A percentile compares a stretch with the other conserved stretches of the same genome.
Evolutionary conservation across 2,113 vertebrate genomes (phyloP).

Genomic region (Pituophis catenifer): DNA sequence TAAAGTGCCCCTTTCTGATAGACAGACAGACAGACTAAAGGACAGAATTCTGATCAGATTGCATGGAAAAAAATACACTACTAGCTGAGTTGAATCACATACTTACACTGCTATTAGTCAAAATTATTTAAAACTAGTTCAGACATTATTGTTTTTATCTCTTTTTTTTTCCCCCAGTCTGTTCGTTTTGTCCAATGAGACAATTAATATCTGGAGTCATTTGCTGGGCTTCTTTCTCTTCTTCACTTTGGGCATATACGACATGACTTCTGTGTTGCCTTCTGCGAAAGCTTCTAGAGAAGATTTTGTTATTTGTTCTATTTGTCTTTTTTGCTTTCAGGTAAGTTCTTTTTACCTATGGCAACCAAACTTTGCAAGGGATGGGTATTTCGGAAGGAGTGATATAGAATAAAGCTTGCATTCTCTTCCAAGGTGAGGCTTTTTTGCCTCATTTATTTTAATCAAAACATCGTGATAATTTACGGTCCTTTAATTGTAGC

Average conservation of each 20-base stretch:
- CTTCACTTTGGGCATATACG: conserved; percentile 86
- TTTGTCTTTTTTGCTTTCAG: conserved; percentile 94
- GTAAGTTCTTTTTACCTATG: conserved; percentile 60
- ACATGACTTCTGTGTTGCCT: conserved; percentile 85
- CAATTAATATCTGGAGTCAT: conserved; percentile 94
- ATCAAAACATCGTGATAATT: neutral
- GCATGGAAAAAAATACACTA: neutral
- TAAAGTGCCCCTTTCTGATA: neutral
- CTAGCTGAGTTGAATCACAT: neutral
- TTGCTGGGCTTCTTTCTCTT: conserved; percentile 90
- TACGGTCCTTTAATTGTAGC: neutral
- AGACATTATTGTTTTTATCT: conserved; percentile 1
- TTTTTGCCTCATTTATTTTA: neutral
- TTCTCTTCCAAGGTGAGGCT: neutral
- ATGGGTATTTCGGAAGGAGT: neutral
- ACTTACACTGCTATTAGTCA: neutral
- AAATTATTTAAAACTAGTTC: neutral
- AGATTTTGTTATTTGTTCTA: conserved; percentile 92
- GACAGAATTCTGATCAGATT: neutral
- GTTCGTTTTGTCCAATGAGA: conserved; percentile 93
- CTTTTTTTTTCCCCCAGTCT: conserved; percentile 70
- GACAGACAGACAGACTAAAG: neutral
- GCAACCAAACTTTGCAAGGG: too few relatives aligned
- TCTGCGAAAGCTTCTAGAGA: conserved; percentile 82
- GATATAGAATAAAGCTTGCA: neutral